Conservation (phyloP, 1,140 invertebrate species). For the Bombus superbus region DNA sequence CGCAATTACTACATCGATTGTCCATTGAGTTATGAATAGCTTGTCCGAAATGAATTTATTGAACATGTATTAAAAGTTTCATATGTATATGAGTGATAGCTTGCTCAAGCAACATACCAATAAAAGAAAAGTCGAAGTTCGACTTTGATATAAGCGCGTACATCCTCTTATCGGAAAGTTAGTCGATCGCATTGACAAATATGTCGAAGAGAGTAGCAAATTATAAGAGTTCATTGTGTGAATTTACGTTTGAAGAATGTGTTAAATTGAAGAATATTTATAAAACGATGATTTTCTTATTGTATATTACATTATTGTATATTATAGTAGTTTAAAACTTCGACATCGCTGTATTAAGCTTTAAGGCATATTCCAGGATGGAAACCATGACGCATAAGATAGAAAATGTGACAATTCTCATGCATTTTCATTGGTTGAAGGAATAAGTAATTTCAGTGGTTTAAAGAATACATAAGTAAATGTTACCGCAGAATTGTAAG, state of each 20-base stretch:
- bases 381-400: neutral
- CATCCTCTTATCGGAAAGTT: slow-evolving; percentile 18
- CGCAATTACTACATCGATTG: neutral
- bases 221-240: neutral
- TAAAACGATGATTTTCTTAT: neutral
- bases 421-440: neutral
- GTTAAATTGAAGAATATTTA: neutral
- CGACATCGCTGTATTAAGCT: neutral
- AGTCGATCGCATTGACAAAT: neutral
- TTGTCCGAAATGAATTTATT: neutral
- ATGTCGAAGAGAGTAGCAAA: neutral
- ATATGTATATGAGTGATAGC: neutral
- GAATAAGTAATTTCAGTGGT: neutral
- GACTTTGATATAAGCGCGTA: slow-evolving; percentile 28
- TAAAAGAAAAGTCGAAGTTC: slow-evolving; percentile 40
- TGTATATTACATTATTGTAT: neutral
- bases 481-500: slow-evolving; percentile 15
- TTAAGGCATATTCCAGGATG: neutral
- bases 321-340: neutral
- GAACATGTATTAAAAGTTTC: neutral
- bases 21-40: neutral
- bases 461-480: slow-evolving; percentile 36
- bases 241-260: neutral
- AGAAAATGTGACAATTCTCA: neutral
- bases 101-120: neutral